Conservation (phyloP, 2,797 vertebrate genomes). For the Clamator glandarius region DNA sequence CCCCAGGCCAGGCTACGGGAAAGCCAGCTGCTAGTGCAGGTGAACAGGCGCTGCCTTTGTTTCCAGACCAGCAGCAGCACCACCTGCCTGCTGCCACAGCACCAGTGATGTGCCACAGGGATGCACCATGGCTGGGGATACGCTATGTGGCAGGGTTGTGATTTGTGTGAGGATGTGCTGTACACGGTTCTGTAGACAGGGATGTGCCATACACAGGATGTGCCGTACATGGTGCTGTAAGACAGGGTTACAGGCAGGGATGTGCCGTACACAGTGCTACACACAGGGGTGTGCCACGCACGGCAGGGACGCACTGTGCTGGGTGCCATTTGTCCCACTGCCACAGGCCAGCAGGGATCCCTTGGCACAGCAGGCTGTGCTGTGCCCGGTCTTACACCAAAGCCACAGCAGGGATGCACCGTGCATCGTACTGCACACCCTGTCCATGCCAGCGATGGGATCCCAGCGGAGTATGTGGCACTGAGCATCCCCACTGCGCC, state of each 20-base stretch:
- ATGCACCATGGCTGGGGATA: too few species aligned
- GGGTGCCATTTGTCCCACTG: not conserved
- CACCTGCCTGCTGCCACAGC: too few species aligned
- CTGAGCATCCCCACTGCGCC: rapidly evolving
- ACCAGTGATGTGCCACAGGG: not conserved
- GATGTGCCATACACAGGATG: not conserved
- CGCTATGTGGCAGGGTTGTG: not conserved
- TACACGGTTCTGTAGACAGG: too few species aligned
- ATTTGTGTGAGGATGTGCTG: not conserved
- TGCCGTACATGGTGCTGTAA: rapidly evolving
- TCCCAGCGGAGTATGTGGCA: not conserved
- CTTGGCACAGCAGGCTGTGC: not conserved
- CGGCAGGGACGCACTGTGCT: not conserved
- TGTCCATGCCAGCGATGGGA: not conserved
- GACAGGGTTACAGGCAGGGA: too few species aligned
- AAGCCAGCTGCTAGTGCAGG: not conserved
- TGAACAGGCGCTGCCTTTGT: not conserved
- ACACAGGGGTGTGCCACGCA: not conserved
- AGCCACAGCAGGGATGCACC: not conserved
- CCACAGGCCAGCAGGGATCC: rapidly evolving
- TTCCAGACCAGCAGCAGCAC: too few species aligned
- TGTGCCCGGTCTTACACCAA: rapidly evolving
- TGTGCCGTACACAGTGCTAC: too few species aligned
- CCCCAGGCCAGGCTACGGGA: not conserved
- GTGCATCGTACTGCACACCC: rapidly evolving